Conservation (phyloP, 2,797 vertebrate genomes). For the Rhinella marina region DNA sequence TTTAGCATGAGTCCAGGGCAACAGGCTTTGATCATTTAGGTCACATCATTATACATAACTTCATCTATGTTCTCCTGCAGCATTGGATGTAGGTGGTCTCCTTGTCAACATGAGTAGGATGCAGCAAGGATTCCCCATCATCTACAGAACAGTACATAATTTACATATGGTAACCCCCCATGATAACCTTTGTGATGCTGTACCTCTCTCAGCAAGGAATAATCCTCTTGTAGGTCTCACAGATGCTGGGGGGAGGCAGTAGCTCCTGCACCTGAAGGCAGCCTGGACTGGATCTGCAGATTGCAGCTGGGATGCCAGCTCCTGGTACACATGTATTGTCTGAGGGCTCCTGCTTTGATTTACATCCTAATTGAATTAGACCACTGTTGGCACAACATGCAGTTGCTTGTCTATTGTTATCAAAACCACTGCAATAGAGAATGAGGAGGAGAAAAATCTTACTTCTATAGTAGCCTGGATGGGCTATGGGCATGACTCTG, state of each 20-base stretch:
- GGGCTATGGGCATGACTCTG: slow-evolving; percentile 35
- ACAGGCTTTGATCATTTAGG: slow-evolving; percentile 49
- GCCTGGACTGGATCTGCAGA: slow-evolving; percentile 32
- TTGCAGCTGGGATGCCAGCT: slow-evolving; percentile 45
- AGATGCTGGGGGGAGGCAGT: neutral
- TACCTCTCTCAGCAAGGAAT: slow-evolving; percentile 40
- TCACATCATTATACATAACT: slow-evolving; percentile 49
- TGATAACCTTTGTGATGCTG: slow-evolving; percentile 7
- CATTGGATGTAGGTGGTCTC: slow-evolving; percentile 29
- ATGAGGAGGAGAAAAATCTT: slow-evolving; percentile 12
- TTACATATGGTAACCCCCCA: neutral
- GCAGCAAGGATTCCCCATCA: slow-evolving; percentile 21
- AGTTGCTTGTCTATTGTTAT: slow-evolving; percentile 31
- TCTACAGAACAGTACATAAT: neutral
- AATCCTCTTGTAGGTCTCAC: slow-evolving; percentile 19
- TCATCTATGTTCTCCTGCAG: slow-evolving; percentile 28
- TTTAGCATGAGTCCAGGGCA: slow-evolving; percentile 34
- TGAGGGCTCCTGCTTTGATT: slow-evolving; percentile 43
- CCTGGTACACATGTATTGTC: slow-evolving; percentile 45
- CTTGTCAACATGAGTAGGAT: slow-evolving; percentile 29
- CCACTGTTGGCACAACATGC: slow-evolving; percentile 48
- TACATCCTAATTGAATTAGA: slow-evolving; percentile 54
- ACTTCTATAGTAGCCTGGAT: slow-evolving; percentile 36
- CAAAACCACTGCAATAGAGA: slow-evolving; percentile 13
- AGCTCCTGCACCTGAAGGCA: slow-evolving; percentile 38